Percentiles rank a stretch among this genome's conserved stretches.
Evolutionary conservation across 2,797 vertebrate species (phyloP).

Genomic region (Liasis olivaceus): DNA sequence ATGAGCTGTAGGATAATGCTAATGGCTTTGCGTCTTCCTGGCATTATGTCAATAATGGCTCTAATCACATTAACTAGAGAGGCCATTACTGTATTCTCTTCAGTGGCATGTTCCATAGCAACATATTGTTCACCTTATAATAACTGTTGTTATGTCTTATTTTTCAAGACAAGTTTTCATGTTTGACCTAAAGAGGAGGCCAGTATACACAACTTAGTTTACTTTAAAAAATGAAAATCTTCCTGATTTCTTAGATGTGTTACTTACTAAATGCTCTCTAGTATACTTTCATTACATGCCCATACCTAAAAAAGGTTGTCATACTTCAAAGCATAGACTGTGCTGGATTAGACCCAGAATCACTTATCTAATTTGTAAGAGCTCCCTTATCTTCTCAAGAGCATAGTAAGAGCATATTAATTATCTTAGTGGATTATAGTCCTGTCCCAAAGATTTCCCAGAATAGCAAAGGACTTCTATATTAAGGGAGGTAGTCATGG

Average conservation of each 20-base stretch:
- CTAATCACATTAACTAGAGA: slow-evolving; percentile 99
- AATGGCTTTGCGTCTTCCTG: slow-evolving; percentile 98
- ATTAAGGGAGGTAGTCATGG: neutral
- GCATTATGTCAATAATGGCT: slow-evolving; percentile 99
- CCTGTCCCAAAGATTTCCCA: neutral
- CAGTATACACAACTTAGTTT: slow-evolving; percentile 30
- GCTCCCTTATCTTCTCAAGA: neutral
- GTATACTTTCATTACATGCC: slow-evolving; percentile 13
- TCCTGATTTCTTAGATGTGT: slow-evolving; percentile 34
- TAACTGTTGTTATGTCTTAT: slow-evolving; percentile 64
- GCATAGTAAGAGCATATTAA: neutral
- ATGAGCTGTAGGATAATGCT: slow-evolving; percentile 85
- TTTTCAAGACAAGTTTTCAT: slow-evolving; percentile 52
- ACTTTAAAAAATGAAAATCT: slow-evolving; percentile 35
- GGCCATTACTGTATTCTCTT: slow-evolving; percentile 97
- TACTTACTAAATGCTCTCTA: slow-evolving; percentile 38
- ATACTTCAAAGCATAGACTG: slow-evolving; percentile 15
- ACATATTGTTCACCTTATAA: slow-evolving; percentile 76
- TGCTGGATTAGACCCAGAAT: neutral
- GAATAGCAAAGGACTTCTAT: neutral
- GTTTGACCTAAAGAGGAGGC: slow-evolving; percentile 40
- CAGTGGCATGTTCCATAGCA: slow-evolving; percentile 78
- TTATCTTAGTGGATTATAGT: neutral
- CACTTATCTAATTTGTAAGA: neutral
- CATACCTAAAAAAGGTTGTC: slow-evolving; percentile 41